Base-by-base conservation (phyloP, 2,113 vertebrate genomes). In the Platichthys stellatus region DNA sequence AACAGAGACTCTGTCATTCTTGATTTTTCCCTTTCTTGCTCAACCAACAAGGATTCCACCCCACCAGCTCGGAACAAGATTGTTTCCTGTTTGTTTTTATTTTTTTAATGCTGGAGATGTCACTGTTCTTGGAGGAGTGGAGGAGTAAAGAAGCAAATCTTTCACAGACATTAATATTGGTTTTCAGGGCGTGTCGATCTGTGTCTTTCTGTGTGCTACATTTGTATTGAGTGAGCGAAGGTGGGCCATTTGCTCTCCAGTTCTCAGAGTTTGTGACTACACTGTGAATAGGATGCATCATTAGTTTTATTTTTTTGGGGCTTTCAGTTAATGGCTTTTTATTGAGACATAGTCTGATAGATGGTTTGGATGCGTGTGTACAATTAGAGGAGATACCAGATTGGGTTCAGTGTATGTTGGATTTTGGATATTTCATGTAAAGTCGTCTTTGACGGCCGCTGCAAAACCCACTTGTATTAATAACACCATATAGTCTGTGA, bases 31-130 rank as follows among this genome's bases (percentile, higher is more conserved):
- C 40, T 12, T 78, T 64, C 60, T 65, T 2, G n/a, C 72, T 78
- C 23, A 57, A 61, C 64, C 40, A 10, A 72, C 68, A 72, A 85
- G 75, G 90, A 91, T 89, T 91, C 89, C 64, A 85, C 74, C 82
- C 77, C 90, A 89, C 91, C 91, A 93, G 91, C 89, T 86, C 62
- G 79, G 84, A 89, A 77, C 45, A 26, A 75, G 70, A 82, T 85
- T 61, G 62, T 81, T 88, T 80, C 45, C 59, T 63, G 74, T 85
- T 85, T 80, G 81, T 77, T 92, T 92, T 92, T 87, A 83, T 74
- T 47, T 79, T 84, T 84, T 82, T 64, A 85, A 84, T 60, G 43
- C 72, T 84, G 70, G 69, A 71, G 68, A 57, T 61, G 60, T 73
- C 67, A 54, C 45, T 28, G 53, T 68, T 56, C 40, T 45, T 31